Evolutionary conservation across 2,888 invertebrate species (phyloP).

Genomic region (Exephanes ischioxanthus): DNA sequence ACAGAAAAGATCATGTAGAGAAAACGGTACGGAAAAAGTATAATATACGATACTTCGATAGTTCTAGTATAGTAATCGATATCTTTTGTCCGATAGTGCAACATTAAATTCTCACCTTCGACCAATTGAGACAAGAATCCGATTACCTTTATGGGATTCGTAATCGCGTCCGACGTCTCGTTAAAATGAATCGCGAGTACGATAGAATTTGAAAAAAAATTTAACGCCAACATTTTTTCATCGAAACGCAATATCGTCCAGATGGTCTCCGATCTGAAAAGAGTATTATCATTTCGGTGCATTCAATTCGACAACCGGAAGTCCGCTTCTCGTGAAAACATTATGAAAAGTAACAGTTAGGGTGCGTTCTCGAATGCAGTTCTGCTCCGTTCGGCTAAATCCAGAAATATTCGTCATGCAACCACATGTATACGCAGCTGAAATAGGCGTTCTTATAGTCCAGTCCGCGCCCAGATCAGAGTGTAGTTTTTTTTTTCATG

Average conservation of each 20-base stretch:
- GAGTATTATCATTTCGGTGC: neutral
- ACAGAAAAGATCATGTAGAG: neutral
- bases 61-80: neutral
- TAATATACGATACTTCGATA: neutral
- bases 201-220: conserved; percentile 77
- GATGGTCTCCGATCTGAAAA: conserved; percentile 76
- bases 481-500: neutral
- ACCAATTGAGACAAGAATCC: conserved; percentile 43
- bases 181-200: conserved; percentile 72
- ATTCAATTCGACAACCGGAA: neutral
- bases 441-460: too few relatives aligned
- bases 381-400: too few relatives aligned
- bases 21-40: neutral
- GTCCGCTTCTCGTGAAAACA: neutral
- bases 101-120: conserved; percentile 32
- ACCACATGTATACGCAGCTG: neutral
- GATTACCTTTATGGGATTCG: conserved; percentile 38
- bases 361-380: too few relatives aligned
- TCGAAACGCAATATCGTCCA: conserved; percentile 74
- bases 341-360: neutral
- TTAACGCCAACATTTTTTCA: conserved; percentile 71
- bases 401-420: neutral
- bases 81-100: neutral
- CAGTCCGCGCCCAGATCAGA: too few relatives aligned
- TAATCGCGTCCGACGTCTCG: conserved; percentile 39